These are phyloP conservation scores for Pelecanus crispus DNA, from an alignment of 2,113 vertebrate species.

Conservation along the genomic window DNA sequence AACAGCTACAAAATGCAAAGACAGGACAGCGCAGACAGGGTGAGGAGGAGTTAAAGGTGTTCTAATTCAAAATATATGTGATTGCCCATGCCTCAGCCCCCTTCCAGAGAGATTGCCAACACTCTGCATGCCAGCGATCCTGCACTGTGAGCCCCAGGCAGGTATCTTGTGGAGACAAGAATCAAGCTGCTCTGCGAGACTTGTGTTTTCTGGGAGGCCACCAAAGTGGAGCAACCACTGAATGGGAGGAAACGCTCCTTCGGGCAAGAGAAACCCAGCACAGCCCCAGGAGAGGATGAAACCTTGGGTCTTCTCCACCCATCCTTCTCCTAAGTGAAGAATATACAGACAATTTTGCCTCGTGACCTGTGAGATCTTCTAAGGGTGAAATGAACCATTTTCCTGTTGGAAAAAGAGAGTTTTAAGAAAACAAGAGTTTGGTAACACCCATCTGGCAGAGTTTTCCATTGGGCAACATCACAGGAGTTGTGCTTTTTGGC, in stretches of 20 bases:
- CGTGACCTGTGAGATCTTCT: neutral
- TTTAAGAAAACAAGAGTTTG: neutral
- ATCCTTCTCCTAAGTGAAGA: neutral
- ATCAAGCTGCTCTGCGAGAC: neutral
- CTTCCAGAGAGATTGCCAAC: neutral
- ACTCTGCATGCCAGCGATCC: neutral
- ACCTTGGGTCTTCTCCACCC: neutral
- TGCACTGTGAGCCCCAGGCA: rapidly evolving
- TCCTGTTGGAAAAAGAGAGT: neutral
- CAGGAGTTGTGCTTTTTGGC: neutral
- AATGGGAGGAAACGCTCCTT: neutral
- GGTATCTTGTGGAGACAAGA: neutral
- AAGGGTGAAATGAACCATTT: neutral
- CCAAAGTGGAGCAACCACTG: neutral
- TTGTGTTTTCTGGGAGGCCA: neutral
- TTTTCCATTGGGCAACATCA: neutral
- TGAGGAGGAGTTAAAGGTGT: neutral
- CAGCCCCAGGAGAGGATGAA: neutral
- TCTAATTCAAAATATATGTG: neutral
- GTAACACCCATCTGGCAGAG: neutral
- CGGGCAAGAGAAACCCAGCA: neutral
- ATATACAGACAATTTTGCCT: neutral
- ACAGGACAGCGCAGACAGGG: rapidly evolving
- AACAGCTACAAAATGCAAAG: neutral
- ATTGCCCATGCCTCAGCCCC: neutral